These are phyloP conservation scores for Trichoplax adhaerens DNA, from an alignment of 37 sponge, comb jelly and placozoan species.

Conservation along the genomic window DNA sequence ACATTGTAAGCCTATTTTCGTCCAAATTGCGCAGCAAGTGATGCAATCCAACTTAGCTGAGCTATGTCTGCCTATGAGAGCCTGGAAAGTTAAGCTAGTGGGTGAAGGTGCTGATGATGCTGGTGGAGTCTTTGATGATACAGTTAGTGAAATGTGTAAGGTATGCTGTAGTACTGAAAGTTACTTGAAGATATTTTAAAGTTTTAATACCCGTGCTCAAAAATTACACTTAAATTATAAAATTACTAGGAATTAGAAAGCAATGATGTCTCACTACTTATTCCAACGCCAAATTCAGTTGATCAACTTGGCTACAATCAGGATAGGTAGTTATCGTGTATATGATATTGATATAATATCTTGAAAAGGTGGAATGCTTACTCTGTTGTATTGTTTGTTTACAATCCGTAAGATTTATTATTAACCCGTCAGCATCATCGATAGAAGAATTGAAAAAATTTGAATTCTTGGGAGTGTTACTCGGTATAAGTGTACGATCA, in stretches of 20 bases:
- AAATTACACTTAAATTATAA: background rate
- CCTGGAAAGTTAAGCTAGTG: slow-evolving; percentile 74
- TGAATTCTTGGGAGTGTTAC: slow-evolving; percentile 66
- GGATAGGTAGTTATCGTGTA: slow-evolving; percentile 21
- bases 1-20: slow-evolving; percentile 29
- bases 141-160: slow-evolving; percentile 32
- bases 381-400: no score
- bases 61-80: slow-evolving; percentile 39
- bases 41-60: slow-evolving; percentile 25
- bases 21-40: slow-evolving; percentile 29
- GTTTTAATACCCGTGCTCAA: background rate
- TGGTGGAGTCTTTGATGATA: slow-evolving; percentile 90
- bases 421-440: slow-evolving; percentile 49
- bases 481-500: slow-evolving; percentile 79
- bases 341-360: background rate
- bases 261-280: slow-evolving; percentile 39
- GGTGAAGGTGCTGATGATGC: slow-evolving; percentile 85
- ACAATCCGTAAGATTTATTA: slow-evolving; percentile 18
- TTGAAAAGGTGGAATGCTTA: background rate
- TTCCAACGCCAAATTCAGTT: slow-evolving; percentile 59
- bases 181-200: background rate
- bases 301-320: slow-evolving; percentile 62
- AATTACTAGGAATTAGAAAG: slow-evolving; percentile 45
- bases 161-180: background rate
- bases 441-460: slow-evolving; percentile 33